Percentiles rank a stretch among this genome's conserved stretches.
phyloP scores from a whole-genome alignment of 2,888 invertebrate genomes.

The Hydriomena furcata region DNA sequence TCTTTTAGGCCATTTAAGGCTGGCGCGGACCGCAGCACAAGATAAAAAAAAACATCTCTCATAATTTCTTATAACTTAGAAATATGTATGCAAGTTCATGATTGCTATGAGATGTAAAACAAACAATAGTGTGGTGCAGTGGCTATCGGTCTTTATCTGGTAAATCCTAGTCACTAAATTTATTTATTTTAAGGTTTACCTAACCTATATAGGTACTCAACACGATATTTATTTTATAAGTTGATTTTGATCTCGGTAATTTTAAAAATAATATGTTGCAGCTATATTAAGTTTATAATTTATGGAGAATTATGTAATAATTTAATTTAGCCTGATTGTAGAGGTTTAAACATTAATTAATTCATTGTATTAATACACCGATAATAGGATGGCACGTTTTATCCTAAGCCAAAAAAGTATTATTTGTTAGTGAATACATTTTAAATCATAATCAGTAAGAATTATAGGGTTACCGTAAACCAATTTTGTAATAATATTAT shows the following conservation, averaged over 20 bases:
- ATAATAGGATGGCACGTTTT: not conserved
- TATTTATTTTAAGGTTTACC: not conserved
- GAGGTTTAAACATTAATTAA: not conserved
- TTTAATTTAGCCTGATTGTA: not conserved
- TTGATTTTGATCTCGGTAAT: slow-evolving; percentile 14
- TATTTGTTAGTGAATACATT: not conserved
- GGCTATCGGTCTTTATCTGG: not conserved
- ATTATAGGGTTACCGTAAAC: too few relatives aligned
- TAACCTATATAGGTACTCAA: too few relatives aligned
- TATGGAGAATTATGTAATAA: not conserved
- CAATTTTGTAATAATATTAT: not conserved
- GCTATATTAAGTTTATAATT: not conserved
- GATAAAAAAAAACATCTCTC: too few relatives aligned
- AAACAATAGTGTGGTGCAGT: not conserved
- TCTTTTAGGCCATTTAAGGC: not conserved
- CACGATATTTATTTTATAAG: not conserved
- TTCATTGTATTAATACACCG: not conserved
- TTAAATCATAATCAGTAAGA: not conserved
- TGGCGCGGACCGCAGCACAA: not conserved
- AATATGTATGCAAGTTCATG: too few relatives aligned
- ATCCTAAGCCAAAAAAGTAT: not conserved
- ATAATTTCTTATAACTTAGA: too few relatives aligned
- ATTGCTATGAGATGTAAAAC: too few relatives aligned
- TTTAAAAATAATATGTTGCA: not conserved
- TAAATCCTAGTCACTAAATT: slow-evolving; percentile 10